Evolutionary conservation across 2,888 invertebrate genomes (phyloP), one percentile per base, ranked within the genome.

Genomic region (Theretra japonica): DNA sequence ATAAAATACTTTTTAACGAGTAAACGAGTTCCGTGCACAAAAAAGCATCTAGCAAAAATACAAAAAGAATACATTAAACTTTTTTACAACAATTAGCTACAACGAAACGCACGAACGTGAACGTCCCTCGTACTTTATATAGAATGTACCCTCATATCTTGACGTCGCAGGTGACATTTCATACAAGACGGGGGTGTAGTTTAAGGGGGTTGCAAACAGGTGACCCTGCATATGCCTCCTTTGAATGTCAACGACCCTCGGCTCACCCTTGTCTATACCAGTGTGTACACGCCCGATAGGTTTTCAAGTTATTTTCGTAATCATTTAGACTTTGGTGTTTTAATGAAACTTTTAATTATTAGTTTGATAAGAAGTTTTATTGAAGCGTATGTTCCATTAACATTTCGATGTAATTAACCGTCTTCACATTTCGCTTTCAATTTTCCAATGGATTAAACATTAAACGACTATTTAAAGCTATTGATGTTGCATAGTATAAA

Each of bases 201-300:
- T 78, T 76, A 75, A 80, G 88, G 88, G 89, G 89, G 85, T 81
- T 79, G 82, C 74, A 73, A 76, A 88, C 94, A 94, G 94, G 94
- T 93, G 94, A 89, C 87, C 88, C 80, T 84, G 83, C 93, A 92
- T 90, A 92, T 92, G 93, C 89, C 91, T 90, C 89, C 90, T 88
- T 80, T 83, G 86, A 90, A 91, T 92, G 93, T 90, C 92, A 93
- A 89, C 86, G 94, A 93, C 93, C 94, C 86, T 72, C 68, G 33
- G 48, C 69, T 59, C 59, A 72, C 69, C 69, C 69, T 60, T 25
- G 57, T 30, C 30, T 69, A 56, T 62, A 62, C 21, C 50, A 53
- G 53, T 62, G 60, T 17, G 25, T 59, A 58, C 21, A 28, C 17
- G 62, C 30, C 33, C 65, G 62, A 70, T 70, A 53, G 30, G 30